These are phyloP conservation scores for Cryptus viduatorius DNA, from an alignment of 2,888 invertebrate genomes.

Conservation along the genomic window DNA sequence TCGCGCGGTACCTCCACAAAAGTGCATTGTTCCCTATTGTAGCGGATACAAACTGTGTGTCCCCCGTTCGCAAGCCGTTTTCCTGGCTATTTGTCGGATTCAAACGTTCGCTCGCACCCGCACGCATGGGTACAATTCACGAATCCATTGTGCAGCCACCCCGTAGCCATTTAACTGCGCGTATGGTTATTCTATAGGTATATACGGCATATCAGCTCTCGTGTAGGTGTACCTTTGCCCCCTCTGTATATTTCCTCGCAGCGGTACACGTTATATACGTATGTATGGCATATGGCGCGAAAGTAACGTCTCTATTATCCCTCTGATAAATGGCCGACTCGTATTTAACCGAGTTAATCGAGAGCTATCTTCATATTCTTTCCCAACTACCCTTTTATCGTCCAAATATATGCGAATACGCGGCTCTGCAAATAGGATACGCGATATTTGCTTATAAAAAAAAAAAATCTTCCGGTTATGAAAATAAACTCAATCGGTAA, in stretches of 20 bases:
- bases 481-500: no score
- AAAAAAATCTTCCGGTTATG: background rate
- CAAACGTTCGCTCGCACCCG: constrained; percentile 54
- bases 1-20: constrained; percentile 63
- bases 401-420: background rate
- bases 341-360: constrained; percentile 79
- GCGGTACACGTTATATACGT: constrained; percentile 12
- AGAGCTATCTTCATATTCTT: constrained; percentile 36
- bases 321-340: constrained; percentile 76
- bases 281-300: constrained; percentile 77
- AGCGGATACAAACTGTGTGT: constrained; percentile 73
- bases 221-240: constrained; percentile 2
- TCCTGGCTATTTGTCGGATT: constrained; percentile 75
- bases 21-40: constrained; percentile 76
- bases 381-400: background rate
- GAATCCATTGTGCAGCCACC: constrained; percentile 73
- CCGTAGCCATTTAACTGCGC: constrained; percentile 74
- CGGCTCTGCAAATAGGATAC: background rate
- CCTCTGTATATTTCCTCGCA: background rate
- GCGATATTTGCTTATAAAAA: background rate
- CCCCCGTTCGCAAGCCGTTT: constrained; percentile 72
- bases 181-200: constrained; percentile 72
- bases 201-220: constrained; percentile 47
- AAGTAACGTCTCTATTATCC: constrained; percentile 80
- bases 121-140: constrained; percentile 63